These are phyloP conservation scores for Xiphorhynchus elegans DNA, from an alignment of 2,113 vertebrate genomes.

Conservation along the genomic window DNA sequence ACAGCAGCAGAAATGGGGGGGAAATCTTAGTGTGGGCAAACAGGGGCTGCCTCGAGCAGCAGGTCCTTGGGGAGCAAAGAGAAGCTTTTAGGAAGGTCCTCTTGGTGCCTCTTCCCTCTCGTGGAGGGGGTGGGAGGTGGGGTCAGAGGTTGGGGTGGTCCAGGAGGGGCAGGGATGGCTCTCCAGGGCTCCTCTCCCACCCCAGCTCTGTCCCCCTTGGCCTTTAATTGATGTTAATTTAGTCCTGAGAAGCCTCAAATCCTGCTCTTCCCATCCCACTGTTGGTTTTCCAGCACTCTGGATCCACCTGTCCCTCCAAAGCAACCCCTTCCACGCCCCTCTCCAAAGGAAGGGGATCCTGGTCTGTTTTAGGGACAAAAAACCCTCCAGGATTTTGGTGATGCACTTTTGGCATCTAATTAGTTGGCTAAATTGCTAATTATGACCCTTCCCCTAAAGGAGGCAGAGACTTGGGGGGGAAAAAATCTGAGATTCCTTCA, in stretches of 20 bases:
- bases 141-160: not conserved
- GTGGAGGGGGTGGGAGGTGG: not conserved
- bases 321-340: not conserved
- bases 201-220: not conserved
- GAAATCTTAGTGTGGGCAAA: accelerated
- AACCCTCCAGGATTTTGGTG: not conserved
- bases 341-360: not conserved
- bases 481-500: not conserved
- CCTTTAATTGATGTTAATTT: not conserved
- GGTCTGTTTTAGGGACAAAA: not conserved
- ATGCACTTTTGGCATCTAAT: not conserved
- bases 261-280: not conserved
- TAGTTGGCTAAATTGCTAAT: not conserved
- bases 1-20: not conserved
- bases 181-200: not conserved
- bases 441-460: not conserved
- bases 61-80: not conserved
- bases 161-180: not conserved
- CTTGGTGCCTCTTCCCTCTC: not conserved
- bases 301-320: not conserved
- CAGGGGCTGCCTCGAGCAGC: not conserved
- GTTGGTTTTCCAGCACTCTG: not conserved
- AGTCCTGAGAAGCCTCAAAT: not conserved
- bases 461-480: not conserved
- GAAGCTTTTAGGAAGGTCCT: not conserved